Percentiles rank a stretch among this genome's conserved stretches.
Conservation (phyloP, 2,888 invertebrate species). For the Synanthedon andrenaeformis region DNA sequence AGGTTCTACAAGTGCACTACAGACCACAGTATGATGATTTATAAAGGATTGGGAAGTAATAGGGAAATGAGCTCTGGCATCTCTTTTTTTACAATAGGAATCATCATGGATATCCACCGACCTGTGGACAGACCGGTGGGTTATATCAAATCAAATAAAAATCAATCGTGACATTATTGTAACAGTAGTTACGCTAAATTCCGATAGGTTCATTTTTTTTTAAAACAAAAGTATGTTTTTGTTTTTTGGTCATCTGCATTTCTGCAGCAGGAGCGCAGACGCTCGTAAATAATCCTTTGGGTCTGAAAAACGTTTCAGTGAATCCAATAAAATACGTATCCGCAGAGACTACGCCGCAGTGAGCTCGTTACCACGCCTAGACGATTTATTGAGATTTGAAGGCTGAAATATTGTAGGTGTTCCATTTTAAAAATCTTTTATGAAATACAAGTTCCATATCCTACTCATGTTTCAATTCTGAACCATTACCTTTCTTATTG, state of each 20-base stretch:
- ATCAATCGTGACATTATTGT: too few relatives aligned
- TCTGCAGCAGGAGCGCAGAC: conserved; percentile 60
- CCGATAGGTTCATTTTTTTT: too few relatives aligned
- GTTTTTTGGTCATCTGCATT: conserved; percentile 57
- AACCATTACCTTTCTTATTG: not conserved
- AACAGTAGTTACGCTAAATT: too few relatives aligned
- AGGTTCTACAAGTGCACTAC: too few relatives aligned
- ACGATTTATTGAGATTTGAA: conserved; percentile 71
- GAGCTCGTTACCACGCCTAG: conserved; percentile 69
- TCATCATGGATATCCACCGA: too few relatives aligned
- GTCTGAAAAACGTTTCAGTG: conserved; percentile 70
- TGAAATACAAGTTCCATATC: conserved; percentile 40
- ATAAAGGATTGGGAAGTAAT: too few relatives aligned
- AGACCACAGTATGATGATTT: too few relatives aligned
- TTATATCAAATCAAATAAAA: too few relatives aligned
- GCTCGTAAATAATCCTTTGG: conserved; percentile 68
- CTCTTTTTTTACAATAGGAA: too few relatives aligned
- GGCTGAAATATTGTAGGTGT: conserved; percentile 67
- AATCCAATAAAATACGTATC: conserved; percentile 71
- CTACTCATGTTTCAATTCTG: not conserved
- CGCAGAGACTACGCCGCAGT: conserved; percentile 67
- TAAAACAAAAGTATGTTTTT: not conserved
- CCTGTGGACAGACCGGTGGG: too few relatives aligned
- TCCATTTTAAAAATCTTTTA: conserved; percentile 61
- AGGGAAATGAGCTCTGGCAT: too few relatives aligned